Evolutionary conservation across 2,113 vertebrate genomes (phyloP).

Genomic region (Catharus minimus): DNA sequence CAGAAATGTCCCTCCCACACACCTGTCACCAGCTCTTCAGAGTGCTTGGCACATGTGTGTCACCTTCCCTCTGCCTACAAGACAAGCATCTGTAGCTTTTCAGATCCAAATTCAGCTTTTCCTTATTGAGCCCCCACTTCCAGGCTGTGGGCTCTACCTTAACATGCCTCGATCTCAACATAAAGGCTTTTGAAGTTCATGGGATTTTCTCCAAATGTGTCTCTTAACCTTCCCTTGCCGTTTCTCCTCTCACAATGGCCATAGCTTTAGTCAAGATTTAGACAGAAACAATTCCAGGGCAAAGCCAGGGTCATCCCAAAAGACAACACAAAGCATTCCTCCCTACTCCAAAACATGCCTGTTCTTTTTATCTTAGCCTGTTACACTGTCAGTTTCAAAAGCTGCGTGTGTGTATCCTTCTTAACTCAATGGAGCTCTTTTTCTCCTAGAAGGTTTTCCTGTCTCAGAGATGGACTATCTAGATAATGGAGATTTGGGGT

Average conservation of each 20-base stretch:
- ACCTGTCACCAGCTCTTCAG: not conserved
- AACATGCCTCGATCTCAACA: too few species aligned
- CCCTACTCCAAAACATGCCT: not conserved
- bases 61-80: not conserved
- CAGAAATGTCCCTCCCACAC: not conserved
- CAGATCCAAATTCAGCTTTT: not conserved
- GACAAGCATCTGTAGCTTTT: not conserved
- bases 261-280: not conserved
- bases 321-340: not conserved
- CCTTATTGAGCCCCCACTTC: not conserved
- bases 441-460: not conserved
- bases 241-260: not conserved
- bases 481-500: not conserved
- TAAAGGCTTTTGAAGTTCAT: not conserved
- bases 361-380: not conserved
- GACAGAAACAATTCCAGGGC: not conserved
- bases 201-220: not conserved
- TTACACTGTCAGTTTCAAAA: not conserved
- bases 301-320: not conserved
- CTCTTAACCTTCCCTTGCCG: not conserved
- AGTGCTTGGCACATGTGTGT: not conserved
- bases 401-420: accelerated
- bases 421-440: not conserved
- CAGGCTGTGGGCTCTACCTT: not conserved
- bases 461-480: not conserved